Percentiles rank a stretch among this genome's conserved stretches.
Conservation (phyloP, 2,888 invertebrate genomes). For the Biston stratarius region DNA sequence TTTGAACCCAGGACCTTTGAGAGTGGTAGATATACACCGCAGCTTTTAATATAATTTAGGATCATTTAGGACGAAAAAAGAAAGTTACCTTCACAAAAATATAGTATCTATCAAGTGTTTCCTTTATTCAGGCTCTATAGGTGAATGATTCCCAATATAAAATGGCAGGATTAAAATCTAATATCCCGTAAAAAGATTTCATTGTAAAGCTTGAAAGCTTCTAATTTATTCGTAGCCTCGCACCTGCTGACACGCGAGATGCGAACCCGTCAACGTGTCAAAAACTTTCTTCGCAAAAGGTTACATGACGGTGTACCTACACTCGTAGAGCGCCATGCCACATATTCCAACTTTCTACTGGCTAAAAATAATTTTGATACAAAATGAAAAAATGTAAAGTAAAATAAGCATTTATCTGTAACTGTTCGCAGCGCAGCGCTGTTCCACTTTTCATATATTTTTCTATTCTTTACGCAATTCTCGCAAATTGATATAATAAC, state of each 20-base stretch:
- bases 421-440: not conserved
- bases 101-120: not conserved
- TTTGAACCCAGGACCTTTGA: too few relatives aligned
- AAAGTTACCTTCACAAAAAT: too few relatives aligned
- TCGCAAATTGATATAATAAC: not conserved
- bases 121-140: not conserved
- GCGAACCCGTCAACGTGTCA: slow-evolving; percentile 21
- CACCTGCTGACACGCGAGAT: slow-evolving; percentile 16
- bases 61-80: too few relatives aligned
- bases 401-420: not conserved
- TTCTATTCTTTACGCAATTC: too few relatives aligned
- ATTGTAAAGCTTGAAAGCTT: slow-evolving; percentile 10
- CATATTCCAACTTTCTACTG: slow-evolving; percentile 12
- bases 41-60: too few relatives aligned
- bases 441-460: too few relatives aligned
- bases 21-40: too few relatives aligned
- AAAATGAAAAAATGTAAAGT: slow-evolving; percentile 3
- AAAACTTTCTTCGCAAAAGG: slow-evolving; percentile 26
- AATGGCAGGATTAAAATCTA: not conserved
- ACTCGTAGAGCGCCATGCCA: slow-evolving; percentile 1
- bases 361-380: slow-evolving; percentile 12
- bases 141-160: not conserved
- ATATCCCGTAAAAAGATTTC: not conserved
- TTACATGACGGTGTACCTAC: slow-evolving; percentile 7
- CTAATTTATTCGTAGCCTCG: slow-evolving; percentile 18